Base-by-base conservation (phyloP, 2,113 vertebrate genomes). In the Ailurus styani region DNA sequence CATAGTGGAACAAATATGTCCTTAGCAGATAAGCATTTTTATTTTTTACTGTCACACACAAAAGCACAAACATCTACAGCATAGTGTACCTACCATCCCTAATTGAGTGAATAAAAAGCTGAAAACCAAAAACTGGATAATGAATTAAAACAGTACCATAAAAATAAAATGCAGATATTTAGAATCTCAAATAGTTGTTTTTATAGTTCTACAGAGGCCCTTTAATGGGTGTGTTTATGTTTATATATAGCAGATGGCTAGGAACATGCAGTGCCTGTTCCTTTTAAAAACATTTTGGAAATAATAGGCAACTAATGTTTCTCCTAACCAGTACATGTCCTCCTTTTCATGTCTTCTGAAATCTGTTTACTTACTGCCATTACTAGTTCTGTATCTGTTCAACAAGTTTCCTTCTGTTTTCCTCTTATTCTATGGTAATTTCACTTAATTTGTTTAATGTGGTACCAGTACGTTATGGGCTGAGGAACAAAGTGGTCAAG, bases 231-330 rank as follows among this genome's bases (percentile, higher is more conserved):
- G 2, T 75, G 66, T 91, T 95, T 93, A 73, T 95, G 83, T 89
- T 94, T 97, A 89, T 86, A 91, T 55, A 73, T 1, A 87, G 50
- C 86, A 96, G 62, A 96, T 96, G 82, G 47, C 62, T 79, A 47
- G 87, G 47, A 90, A 89, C 55, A 83, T 11, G 23, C 20, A 68
- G 34, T 79, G 47, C 37, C 86, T 79, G 10, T 79, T 57, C 92
- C 78, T 45, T 96, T 94, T 84, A n/a, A 95, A 97, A 95, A 88
- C 60, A 79, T 90, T 97, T 94, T 72, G 47, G 66, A 96, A 96
- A 83, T 91, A 68, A 21, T 27, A 86, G 21, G 40, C 50, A 42
- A 23, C 15, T 31, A 60, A 62, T 85, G 15, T 83, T 87, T 87
- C 77, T 96, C 55, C 25, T 79, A 75, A 70, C 27, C 23, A 90